These are phyloP conservation scores for Diorhabda carinulata DNA, from an alignment of 1,140 invertebrate species.

Conservation along the genomic window DNA sequence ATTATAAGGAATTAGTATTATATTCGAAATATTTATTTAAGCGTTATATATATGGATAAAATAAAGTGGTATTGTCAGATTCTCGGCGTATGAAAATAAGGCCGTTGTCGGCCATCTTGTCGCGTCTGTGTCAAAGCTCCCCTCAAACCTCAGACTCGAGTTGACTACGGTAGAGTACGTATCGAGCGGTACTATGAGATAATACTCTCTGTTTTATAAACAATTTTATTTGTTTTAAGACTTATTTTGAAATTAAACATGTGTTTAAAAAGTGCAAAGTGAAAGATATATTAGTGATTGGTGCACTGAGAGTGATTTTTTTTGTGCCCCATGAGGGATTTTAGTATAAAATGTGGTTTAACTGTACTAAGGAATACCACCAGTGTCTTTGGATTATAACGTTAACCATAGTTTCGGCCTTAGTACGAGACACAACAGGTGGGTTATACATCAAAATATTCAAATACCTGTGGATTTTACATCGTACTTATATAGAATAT, in stretches of 20 bases:
- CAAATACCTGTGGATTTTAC: background rate
- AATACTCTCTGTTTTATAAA: background rate
- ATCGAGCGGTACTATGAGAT: slow-evolving; percentile 24
- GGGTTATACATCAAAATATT: slow-evolving; percentile 12
- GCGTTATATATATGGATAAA: background rate
- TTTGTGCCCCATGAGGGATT: slow-evolving; percentile 45
- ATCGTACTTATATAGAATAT: no score
- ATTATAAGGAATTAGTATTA: background rate
- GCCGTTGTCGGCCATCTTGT: slow-evolving; percentile 33
- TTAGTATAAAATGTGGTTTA: slow-evolving; percentile 47
- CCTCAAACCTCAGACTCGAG: slow-evolving; percentile 27
- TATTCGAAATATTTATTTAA: background rate
- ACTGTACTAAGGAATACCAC: slow-evolving; percentile 44
- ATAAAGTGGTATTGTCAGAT: background rate
- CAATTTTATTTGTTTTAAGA: background rate
- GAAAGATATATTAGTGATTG: slow-evolving; percentile 15
- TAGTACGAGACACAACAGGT: slow-evolving; percentile 29
- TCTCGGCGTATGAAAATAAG: slow-evolving; percentile 34
- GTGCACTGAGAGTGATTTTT: slow-evolving; percentile 28
- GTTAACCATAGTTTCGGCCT: slow-evolving; percentile 26
- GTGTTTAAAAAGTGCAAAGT: slow-evolving; percentile 29
- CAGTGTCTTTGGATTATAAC: slow-evolving; percentile 46
- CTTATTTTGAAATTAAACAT: slow-evolving; percentile 9
- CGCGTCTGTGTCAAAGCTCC: slow-evolving; percentile 35
- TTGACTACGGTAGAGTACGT: slow-evolving; percentile 30